A percentile compares a stretch with the other conserved stretches of the same genome.
Conservation (phyloP, 2,113 vertebrate genomes). For the Limnothrissa miodon region DNA sequence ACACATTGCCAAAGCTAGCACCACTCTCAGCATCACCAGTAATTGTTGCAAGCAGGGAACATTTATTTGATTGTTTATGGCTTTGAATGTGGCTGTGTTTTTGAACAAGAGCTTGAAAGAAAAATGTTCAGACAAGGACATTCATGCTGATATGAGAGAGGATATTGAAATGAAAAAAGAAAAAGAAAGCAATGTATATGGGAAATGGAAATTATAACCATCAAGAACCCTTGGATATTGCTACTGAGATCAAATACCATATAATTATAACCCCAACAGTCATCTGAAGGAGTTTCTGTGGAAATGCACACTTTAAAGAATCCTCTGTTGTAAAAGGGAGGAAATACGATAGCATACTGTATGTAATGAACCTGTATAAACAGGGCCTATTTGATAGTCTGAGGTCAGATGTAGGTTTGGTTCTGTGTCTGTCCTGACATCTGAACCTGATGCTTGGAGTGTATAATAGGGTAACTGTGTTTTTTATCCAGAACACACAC, state of each 20-base stretch:
- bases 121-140: not conserved
- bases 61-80: not conserved
- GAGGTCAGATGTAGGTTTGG: not conserved
- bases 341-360: not conserved
- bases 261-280: slow-evolving; percentile 33
- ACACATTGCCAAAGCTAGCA: not conserved
- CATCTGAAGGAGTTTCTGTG: slow-evolving; percentile 40
- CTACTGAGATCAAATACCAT: slow-evolving; percentile 40
- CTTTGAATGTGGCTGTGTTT: not conserved
- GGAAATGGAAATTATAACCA: not conserved
- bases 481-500: not conserved
- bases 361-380: slow-evolving; percentile 9
- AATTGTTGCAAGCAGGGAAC: not conserved
- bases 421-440: not conserved
- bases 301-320: slow-evolving; percentile 37
- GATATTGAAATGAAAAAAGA: not conserved
- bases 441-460: not conserved
- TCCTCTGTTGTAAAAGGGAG: slow-evolving; percentile 26
- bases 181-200: not conserved
- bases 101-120: not conserved
- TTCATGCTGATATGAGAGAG: not conserved
- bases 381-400: slow-evolving; percentile 8
- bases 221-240: not conserved
- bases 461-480: not conserved
- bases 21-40: not conserved